Percentiles rank a stretch among this genome's conserved stretches.
Conservation (phyloP, 2,797 vertebrate genomes). For the Pogonophryne albipinna region DNA sequence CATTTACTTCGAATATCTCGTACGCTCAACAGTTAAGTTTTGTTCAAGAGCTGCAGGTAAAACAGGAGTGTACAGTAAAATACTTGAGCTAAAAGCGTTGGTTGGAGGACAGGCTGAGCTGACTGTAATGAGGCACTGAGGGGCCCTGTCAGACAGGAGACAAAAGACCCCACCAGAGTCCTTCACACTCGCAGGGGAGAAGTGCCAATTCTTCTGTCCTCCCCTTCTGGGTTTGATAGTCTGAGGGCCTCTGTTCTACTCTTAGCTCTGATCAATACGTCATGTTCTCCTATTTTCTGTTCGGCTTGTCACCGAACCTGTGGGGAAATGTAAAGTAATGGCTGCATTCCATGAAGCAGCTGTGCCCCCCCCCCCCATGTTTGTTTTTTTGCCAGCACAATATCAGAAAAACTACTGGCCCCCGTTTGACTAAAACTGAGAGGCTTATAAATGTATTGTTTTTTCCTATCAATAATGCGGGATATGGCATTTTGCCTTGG, state of each 20-base stretch:
- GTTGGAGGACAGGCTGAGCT: constrained; percentile 38
- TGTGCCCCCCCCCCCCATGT: not conserved
- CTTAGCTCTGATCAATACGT: constrained; percentile 77
- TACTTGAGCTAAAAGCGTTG: constrained; percentile 42
- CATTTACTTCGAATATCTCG: constrained; percentile 37
- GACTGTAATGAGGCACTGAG: constrained; percentile 73
- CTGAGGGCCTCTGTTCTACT: constrained; percentile 69
- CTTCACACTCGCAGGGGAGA: constrained; percentile 65
- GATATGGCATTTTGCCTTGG: too few relatives aligned
- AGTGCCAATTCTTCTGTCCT: constrained; percentile 70
- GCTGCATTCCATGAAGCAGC: constrained; percentile 62
- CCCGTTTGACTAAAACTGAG: too few relatives aligned
- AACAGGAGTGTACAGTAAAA: constrained; percentile 43
- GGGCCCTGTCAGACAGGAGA: constrained; percentile 67
- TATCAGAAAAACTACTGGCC: too few relatives aligned
- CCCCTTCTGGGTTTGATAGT: constrained; percentile 62
- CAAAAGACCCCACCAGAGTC: constrained; percentile 71
- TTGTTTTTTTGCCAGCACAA: too few relatives aligned
- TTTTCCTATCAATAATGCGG: too few relatives aligned
- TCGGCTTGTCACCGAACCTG: constrained; percentile 67
- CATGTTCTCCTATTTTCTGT: constrained; percentile 67
- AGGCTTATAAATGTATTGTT: too few relatives aligned
- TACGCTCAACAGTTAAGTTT: constrained; percentile 31
- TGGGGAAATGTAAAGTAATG: constrained; percentile 65
- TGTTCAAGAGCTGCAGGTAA: constrained; percentile 32